A percentile compares a stretch with the other conserved stretches of the same genome.
Conservation (phyloP, 2,797 vertebrate species). For the Leucoraja ocellata region DNA sequence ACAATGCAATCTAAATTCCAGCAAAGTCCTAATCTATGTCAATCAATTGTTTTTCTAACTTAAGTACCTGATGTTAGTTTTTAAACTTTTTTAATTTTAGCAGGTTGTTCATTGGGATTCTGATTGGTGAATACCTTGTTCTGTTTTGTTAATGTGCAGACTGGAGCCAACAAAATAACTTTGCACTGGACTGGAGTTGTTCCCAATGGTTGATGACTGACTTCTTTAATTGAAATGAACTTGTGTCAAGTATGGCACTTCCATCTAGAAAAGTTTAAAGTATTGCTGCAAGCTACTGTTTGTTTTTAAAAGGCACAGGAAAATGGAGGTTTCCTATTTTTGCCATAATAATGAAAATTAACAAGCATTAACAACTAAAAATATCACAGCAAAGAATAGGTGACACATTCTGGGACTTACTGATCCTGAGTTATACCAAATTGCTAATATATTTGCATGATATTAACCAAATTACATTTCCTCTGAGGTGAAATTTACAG, state of each 20-base stretch:
- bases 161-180: not conserved
- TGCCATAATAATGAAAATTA: not conserved
- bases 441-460: conserved; percentile 9
- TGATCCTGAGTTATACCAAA: not conserved
- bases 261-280: not conserved
- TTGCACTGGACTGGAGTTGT: not conserved
- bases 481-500: conserved; percentile 45
- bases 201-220: not conserved
- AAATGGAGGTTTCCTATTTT: not conserved
- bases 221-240: not conserved
- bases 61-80: not conserved
- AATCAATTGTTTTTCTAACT: not conserved
- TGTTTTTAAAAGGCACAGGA: conserved; percentile 15
- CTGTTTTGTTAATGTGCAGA: not conserved
- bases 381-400: not conserved
- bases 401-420: conserved; percentile 1
- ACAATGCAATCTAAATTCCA: too few relatives aligned
- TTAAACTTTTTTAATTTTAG: not conserved
- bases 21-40: not conserved
- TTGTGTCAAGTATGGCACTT: not conserved
- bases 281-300: conserved; percentile 2
- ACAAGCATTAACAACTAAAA: not conserved
- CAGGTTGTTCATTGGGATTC: too few relatives aligned
- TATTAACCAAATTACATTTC: conserved; percentile 46
- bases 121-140: not conserved